Evolutionary conservation across 2,113 vertebrate species (phyloP).

Genomic region (Datnioides undecimradiatus): DNA sequence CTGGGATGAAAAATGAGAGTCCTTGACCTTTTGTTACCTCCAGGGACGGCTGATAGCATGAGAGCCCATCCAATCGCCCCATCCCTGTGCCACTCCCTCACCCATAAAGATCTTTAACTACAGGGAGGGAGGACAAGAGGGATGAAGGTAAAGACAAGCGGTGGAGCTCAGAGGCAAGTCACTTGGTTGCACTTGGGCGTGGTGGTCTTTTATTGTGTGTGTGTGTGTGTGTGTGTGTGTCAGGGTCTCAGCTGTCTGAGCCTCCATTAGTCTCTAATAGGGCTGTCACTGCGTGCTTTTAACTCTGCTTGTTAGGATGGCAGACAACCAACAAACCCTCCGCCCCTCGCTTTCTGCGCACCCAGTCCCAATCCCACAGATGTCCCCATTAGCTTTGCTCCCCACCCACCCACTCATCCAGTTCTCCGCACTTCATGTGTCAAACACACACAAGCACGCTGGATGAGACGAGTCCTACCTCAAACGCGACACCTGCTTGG

Average conservation of each 20-base stretch:
- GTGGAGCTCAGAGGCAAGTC: slow-evolving; percentile 46
- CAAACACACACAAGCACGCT: slow-evolving; percentile 17
- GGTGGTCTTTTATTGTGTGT: slow-evolving; percentile 61
- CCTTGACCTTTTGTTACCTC: slow-evolving; percentile 83
- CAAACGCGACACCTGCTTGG: slow-evolving; percentile 49
- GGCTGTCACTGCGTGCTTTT: slow-evolving; percentile 81
- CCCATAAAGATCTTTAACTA: slow-evolving; percentile 82
- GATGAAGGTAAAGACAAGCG: slow-evolving; percentile 62
- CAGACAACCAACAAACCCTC: slow-evolving; percentile 61
- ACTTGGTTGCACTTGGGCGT: slow-evolving; percentile 63
- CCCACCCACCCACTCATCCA: slow-evolving; percentile 21
- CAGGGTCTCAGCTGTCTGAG: slow-evolving; percentile 79
- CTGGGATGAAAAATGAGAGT: slow-evolving; percentile 84
- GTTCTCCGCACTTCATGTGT: slow-evolving; percentile 13
- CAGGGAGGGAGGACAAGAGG: slow-evolving; percentile 63
- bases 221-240: slow-evolving; percentile 47
- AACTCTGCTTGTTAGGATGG: slow-evolving; percentile 76
- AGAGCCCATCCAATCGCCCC: slow-evolving; percentile 63
- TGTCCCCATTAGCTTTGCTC: slow-evolving; percentile 59
- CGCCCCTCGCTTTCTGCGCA: slow-evolving; percentile 43
- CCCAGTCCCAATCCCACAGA: slow-evolving; percentile 42
- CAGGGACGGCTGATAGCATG: slow-evolving; percentile 71
- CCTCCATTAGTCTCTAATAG: slow-evolving; percentile 84
- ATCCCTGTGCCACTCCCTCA: slow-evolving; percentile 63
- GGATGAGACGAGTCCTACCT: slow-evolving; percentile 17